A percentile compares a stretch with the other conserved stretches of the same genome.
Conservation (phyloP, 1,140 invertebrate species). For the Ceratosolen fusciceps region DNA sequence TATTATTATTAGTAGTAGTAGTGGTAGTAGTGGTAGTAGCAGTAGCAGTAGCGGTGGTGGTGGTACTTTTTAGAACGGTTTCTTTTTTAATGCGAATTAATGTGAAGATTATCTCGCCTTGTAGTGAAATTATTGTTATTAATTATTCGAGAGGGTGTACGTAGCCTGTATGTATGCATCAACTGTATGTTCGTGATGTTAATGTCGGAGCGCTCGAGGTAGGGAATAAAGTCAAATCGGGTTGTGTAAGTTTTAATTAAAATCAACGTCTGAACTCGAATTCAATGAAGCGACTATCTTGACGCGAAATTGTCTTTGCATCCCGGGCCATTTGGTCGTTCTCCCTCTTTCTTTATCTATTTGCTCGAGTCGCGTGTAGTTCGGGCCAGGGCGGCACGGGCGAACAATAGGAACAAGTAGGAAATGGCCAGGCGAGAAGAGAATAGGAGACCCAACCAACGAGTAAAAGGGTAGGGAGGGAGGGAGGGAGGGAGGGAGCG, state of each 20-base stretch:
- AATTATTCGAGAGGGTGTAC: too few relatives aligned
- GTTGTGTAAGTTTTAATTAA: conserved; percentile 9
- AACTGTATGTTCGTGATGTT: neutral
- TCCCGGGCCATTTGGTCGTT: too few relatives aligned
- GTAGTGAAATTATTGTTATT: neutral
- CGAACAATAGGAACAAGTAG: conserved; percentile 15
- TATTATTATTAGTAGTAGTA: too few relatives aligned
- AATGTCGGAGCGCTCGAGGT: neutral
- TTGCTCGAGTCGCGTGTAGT: too few relatives aligned
- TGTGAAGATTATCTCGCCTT: neutral
- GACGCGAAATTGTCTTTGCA: neutral
- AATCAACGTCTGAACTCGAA: conserved; percentile 8
- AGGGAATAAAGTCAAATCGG: neutral
- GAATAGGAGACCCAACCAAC: neutral
- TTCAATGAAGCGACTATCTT: conserved; percentile 6
- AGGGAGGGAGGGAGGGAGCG: neutral
- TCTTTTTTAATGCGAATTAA: too few relatives aligned
- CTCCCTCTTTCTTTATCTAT: neutral
- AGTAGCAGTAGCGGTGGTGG: too few relatives aligned
- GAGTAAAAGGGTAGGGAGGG: neutral
- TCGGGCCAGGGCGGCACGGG: too few relatives aligned
- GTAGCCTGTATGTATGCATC: neutral
- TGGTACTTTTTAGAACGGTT: too few relatives aligned
- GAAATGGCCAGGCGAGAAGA: conserved; percentile 25
- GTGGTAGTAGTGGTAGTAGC: too few relatives aligned